phyloP scores from a whole-genome alignment of 1,140 invertebrate genomes.

The Tribolium castaneum region DNA sequence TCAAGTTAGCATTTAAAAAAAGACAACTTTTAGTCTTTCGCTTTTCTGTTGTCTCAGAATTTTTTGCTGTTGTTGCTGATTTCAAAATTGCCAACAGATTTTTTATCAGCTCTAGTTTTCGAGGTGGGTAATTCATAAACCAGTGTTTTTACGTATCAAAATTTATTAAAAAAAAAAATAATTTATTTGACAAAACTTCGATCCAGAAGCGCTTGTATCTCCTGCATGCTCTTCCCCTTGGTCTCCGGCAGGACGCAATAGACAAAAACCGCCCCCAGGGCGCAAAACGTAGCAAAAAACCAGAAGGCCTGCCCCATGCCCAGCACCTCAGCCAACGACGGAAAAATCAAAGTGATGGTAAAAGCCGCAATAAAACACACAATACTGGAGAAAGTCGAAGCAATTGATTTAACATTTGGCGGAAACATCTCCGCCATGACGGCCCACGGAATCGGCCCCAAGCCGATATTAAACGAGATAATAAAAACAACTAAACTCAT shows the following conservation, averaged over 20 bases:
- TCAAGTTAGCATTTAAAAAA: no score
- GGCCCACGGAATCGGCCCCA: conserved; percentile 84
- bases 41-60: no score
- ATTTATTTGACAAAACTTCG: background rate
- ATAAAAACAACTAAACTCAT: conserved; percentile 55
- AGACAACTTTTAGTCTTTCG: no score
- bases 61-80: no score
- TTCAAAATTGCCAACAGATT: no score
- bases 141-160: no score
- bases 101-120: no score
- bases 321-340: conserved; percentile 67
- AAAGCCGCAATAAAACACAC: conserved; percentile 83
- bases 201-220: conserved; percentile 52
- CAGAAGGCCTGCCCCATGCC: conserved; percentile 80
- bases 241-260: conserved; percentile 78
- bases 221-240: conserved; percentile 78
- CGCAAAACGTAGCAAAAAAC: conserved; percentile 78
- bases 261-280: conserved; percentile 70
- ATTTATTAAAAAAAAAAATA: background rate
- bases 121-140: no score
- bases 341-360: conserved; percentile 79
- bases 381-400: conserved; percentile 76
- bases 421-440: conserved; percentile 85
- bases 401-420: conserved; percentile 76
- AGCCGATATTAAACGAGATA: conserved; percentile 65